Conservation (phyloP, 2,888 invertebrate species). For the Apotomis capreana region DNA sequence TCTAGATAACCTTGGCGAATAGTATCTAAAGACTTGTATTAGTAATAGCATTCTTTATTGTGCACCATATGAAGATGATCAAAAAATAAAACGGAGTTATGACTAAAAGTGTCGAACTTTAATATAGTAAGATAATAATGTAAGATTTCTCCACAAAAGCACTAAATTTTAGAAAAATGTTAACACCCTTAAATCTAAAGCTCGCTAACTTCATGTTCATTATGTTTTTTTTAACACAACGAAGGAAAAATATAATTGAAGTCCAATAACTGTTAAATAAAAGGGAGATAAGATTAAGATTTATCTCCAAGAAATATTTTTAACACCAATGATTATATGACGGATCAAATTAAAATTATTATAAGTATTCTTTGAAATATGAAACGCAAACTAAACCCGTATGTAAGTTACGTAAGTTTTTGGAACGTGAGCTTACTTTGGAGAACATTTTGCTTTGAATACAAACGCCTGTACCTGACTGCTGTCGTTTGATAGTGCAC, state of each 20-base stretch:
- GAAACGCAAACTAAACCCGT: slow-evolving; percentile 43
- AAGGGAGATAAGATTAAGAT: neutral
- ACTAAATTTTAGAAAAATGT: neutral
- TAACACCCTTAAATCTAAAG: too few relatives aligned
- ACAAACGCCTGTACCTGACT: slow-evolving; percentile 74
- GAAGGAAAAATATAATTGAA: neutral
- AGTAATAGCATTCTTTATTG: too few relatives aligned
- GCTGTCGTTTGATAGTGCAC: slow-evolving; percentile 69
- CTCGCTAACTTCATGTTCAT: too few relatives aligned
- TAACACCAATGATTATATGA: too few relatives aligned
- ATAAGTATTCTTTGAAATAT: neutral
- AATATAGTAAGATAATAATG: too few relatives aligned
- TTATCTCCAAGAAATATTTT: neutral
- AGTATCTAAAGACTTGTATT: too few relatives aligned
- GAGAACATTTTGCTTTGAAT: slow-evolving; percentile 79
- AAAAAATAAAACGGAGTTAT: too few relatives aligned
- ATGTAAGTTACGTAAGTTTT: slow-evolving; percentile 57
- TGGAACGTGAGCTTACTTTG: slow-evolving; percentile 72
- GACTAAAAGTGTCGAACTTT: too few relatives aligned
- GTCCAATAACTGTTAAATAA: neutral
- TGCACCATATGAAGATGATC: too few relatives aligned
- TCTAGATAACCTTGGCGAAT: neutral
- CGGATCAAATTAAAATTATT: neutral
- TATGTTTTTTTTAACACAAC: neutral
- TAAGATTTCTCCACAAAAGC: neutral